These are phyloP conservation scores for Triplophysa siluroides DNA, from an alignment of 2,113 vertebrate species.

Conservation along the genomic window DNA sequence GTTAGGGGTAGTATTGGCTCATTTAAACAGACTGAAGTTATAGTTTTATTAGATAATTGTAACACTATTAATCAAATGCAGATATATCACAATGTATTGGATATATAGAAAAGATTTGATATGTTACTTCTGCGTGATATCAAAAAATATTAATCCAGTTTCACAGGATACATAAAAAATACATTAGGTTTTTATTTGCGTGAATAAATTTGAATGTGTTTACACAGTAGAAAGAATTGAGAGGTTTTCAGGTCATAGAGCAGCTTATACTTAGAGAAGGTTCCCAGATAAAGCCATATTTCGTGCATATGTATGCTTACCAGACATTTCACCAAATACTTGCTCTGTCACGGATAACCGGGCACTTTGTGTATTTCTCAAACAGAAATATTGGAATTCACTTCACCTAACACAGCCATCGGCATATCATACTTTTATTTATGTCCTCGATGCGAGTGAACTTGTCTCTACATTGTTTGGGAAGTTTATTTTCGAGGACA, in stretches of 20 bases:
- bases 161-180: background rate
- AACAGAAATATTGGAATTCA: background rate
- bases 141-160: background rate
- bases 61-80: background rate
- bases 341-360: background rate
- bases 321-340: background rate
- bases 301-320: background rate
- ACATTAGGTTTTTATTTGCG: background rate
- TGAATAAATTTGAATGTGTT: conserved; percentile 22
- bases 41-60: conserved; percentile 4
- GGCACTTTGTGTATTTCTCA: background rate
- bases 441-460: too few relatives aligned
- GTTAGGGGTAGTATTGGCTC: background rate
- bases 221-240: background rate
- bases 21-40: background rate
- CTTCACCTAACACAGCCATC: background rate
- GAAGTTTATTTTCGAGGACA: too few relatives aligned
- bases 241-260: conserved; percentile 14
- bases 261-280: background rate
- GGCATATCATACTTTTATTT: background rate
- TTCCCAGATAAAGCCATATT: background rate
- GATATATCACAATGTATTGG: background rate
- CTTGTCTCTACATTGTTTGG: too few relatives aligned
- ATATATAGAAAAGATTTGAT: background rate
- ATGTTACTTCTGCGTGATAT: background rate